Conservation (phyloP, 2,888 invertebrate genomes). For the Sarcophaga variegata region DNA sequence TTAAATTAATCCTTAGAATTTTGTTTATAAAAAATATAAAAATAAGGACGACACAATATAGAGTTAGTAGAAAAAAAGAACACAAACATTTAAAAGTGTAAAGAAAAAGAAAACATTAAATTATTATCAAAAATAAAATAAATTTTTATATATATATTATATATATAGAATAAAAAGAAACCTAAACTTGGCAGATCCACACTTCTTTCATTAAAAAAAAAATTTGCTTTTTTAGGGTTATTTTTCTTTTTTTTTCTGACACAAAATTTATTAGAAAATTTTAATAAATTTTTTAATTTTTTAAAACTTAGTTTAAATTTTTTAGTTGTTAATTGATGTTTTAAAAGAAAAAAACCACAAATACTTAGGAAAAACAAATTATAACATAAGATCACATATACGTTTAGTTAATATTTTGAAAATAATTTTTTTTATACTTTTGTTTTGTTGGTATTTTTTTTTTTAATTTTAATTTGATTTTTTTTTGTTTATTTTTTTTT, state of each 20-base stretch:
- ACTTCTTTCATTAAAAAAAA: slow-evolving; percentile 9
- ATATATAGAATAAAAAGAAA: slow-evolving; percentile 23
- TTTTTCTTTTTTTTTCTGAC: slow-evolving; percentile 8
- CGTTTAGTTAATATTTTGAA: slow-evolving; percentile 59
- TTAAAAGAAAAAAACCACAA: slow-evolving; percentile 60
- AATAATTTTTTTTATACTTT: slow-evolving; percentile 43
- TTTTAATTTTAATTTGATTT: slow-evolving; percentile 34
- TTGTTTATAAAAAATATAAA: slow-evolving; percentile 46
- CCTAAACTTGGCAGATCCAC: slow-evolving; percentile 53
- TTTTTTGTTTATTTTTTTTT: slow-evolving; percentile 63
- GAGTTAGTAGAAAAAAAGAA: slow-evolving; percentile 60
- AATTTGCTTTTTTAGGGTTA: background rate
- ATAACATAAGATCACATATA: slow-evolving; percentile 67
- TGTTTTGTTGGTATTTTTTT: slow-evolving; percentile 43
- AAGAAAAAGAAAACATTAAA: slow-evolving; percentile 53
- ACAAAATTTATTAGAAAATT: background rate
- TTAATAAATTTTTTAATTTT: background rate
- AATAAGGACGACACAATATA: slow-evolving; percentile 63
- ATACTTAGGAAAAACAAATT: slow-evolving; percentile 59
- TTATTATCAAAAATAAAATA: slow-evolving; percentile 25
- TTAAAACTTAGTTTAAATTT: slow-evolving; percentile 50
- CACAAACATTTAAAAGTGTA: slow-evolving; percentile 67
- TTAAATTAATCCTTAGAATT: slow-evolving; percentile 22
- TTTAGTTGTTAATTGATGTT: slow-evolving; percentile 41
- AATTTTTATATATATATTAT: slow-evolving; percentile 27